These are phyloP conservation scores for Diploptera punctata DNA, from an alignment of 2,888 invertebrate genomes.

Conservation along the genomic window DNA sequence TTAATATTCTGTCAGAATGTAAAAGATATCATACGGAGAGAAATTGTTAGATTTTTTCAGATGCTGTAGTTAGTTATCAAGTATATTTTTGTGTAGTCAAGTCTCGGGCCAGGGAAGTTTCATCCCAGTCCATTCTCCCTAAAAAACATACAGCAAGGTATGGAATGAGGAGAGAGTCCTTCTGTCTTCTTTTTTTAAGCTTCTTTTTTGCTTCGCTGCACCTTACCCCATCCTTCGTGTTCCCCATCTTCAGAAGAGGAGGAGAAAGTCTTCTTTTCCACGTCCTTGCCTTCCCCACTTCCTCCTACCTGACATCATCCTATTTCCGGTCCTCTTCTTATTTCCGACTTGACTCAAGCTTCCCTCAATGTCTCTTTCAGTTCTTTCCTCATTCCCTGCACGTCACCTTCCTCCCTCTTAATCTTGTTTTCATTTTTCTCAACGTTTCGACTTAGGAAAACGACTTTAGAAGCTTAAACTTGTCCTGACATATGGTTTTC, in stretches of 20 bases:
- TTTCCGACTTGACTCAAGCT: not conserved
- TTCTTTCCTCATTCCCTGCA: not conserved
- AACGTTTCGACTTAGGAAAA: not conserved
- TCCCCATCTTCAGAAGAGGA: not conserved
- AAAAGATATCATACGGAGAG: too few species aligned
- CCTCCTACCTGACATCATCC: not conserved
- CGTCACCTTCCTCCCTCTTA: not conserved
- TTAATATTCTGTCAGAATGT: too few species aligned
- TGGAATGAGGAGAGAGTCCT: not conserved
- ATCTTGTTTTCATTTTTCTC: constrained; percentile 12
- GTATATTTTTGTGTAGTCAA: not conserved
- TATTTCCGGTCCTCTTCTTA: not conserved
- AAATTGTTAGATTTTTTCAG: too few species aligned
- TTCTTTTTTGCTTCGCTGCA: constrained; percentile 4
- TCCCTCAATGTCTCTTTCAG: not conserved
- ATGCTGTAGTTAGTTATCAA: too few species aligned
- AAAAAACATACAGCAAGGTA: not conserved
- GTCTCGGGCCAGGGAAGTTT: not conserved
- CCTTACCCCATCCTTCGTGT: not conserved
- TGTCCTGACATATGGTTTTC: constrained; percentile 13
- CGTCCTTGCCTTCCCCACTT: not conserved
- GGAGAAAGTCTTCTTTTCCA: not conserved
- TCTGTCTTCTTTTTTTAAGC: constrained; percentile 7
- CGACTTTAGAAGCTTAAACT: constrained; percentile 17
- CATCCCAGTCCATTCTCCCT: not conserved